These are phyloP conservation scores for Hirundo rustica DNA, from an alignment of 2,797 vertebrate genomes.

Conservation along the genomic window DNA sequence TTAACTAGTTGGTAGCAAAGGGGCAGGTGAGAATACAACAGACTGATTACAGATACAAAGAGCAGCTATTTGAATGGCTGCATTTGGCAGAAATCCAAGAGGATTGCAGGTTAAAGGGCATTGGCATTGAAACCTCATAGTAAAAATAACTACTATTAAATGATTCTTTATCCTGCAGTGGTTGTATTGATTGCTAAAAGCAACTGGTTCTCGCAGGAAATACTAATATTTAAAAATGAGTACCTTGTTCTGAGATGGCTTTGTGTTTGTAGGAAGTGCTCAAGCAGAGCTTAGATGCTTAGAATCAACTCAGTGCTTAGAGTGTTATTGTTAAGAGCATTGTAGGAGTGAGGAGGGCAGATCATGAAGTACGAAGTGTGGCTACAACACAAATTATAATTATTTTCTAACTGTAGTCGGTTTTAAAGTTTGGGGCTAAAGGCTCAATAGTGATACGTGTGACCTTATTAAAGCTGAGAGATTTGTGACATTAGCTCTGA, in stretches of 20 bases:
- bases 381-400: not conserved
- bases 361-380: not conserved
- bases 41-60: not conserved
- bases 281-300: not conserved
- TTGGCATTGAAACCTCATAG: not conserved
- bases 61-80: not conserved
- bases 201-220: not conserved
- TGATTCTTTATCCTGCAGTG: not conserved
- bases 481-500: not conserved
- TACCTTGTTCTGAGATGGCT: not conserved
- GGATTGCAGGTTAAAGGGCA: not conserved
- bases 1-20: not conserved
- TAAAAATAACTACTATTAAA: not conserved
- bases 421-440: not conserved
- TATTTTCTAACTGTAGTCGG: not conserved
- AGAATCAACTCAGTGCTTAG: not conserved
- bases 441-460: fast-evolving
- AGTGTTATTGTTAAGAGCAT: not conserved
- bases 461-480: not conserved
- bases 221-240: not conserved
- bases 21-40: not conserved
- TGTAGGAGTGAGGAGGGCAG: not conserved
- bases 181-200: not conserved
- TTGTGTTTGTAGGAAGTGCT: not conserved
- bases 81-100: not conserved